Conservation (phyloP, 2,113 vertebrate genomes). For the Micromys minutus region DNA sequence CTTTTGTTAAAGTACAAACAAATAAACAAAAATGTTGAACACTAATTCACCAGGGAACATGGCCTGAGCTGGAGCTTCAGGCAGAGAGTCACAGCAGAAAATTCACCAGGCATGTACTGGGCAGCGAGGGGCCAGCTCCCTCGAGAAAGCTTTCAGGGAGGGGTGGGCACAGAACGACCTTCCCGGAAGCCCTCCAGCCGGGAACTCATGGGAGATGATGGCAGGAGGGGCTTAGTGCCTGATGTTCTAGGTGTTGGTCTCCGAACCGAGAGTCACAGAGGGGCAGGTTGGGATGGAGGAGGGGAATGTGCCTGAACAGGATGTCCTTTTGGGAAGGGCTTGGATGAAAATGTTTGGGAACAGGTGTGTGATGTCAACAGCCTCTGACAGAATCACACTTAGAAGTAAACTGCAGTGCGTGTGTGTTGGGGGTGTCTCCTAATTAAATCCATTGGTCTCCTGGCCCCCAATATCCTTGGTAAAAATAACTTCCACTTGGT, state of each 20-base stretch:
- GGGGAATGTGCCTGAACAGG: rapidly evolving
- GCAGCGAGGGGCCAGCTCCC: neutral
- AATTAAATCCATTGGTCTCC: rapidly evolving
- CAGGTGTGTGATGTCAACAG: neutral
- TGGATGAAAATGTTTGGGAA: neutral
- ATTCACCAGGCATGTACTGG: neutral
- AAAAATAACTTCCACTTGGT: neutral
- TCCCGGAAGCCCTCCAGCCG: neutral
- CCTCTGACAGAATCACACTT: neutral
- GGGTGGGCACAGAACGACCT: neutral
- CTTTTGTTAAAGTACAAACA: conserved; percentile 79
- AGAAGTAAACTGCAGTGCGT: no score
- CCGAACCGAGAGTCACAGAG: neutral
- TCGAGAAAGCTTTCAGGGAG: neutral
- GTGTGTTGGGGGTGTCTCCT: neutral
- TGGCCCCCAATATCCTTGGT: no score
- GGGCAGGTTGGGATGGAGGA: rapidly evolving
- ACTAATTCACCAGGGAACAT: conserved; percentile 58
- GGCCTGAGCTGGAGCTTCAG: conserved; percentile 22
- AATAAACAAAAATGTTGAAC: conserved; percentile 67
- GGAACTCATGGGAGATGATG: neutral
- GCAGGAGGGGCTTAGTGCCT: neutral
- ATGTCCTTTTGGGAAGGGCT: rapidly evolving
- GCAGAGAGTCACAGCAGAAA: neutral
- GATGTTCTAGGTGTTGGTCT: neutral